Conservation (phyloP, 2,888 invertebrate species). For the Nasonia oneida region DNA sequence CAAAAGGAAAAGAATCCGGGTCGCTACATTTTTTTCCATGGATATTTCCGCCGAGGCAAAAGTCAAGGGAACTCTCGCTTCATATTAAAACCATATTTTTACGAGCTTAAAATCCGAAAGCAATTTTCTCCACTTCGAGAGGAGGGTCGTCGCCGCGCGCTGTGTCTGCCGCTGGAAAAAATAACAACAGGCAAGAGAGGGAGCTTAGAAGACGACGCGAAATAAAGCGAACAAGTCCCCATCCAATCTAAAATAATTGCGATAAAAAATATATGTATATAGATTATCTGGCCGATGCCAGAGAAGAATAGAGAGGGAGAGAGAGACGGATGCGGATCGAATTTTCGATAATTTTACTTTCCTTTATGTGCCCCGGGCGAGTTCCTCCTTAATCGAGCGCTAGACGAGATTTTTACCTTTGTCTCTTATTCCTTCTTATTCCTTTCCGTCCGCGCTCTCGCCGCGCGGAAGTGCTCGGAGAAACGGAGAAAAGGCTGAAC, state of each 20-base stretch:
- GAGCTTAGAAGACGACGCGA: slow-evolving; percentile 39
- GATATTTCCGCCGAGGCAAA: slow-evolving; percentile 57
- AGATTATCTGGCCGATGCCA: slow-evolving; percentile 28
- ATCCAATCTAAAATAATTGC: slow-evolving; percentile 59
- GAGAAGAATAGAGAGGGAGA: slow-evolving; percentile 15
- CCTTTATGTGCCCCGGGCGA: slow-evolving; percentile 19
- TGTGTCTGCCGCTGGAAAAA: background rate
- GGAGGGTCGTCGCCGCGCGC: no score
- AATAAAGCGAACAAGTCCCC: slow-evolving; percentile 41
- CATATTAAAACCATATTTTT: slow-evolving; percentile 61
- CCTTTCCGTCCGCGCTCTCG: background rate
- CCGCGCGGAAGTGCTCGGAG: background rate
- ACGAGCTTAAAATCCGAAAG: slow-evolving; percentile 60
- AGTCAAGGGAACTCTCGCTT: slow-evolving; percentile 56
- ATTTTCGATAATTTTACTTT: slow-evolving; percentile 52
- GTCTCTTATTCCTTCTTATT: slow-evolving; percentile 15
- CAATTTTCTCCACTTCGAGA: slow-evolving; percentile 56
- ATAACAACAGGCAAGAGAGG: background rate
- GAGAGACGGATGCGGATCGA: slow-evolving; percentile 38
- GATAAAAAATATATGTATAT: slow-evolving; percentile 47
- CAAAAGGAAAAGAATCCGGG: slow-evolving; percentile 57
- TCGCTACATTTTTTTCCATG: slow-evolving; percentile 57
- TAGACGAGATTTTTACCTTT: slow-evolving; percentile 48
- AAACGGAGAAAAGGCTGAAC: background rate
- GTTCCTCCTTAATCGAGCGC: slow-evolving; percentile 46